These are phyloP conservation scores for Aphidoletes aphidimyza DNA, from an alignment of 2,888 invertebrate genomes.

Conservation along the genomic window DNA sequence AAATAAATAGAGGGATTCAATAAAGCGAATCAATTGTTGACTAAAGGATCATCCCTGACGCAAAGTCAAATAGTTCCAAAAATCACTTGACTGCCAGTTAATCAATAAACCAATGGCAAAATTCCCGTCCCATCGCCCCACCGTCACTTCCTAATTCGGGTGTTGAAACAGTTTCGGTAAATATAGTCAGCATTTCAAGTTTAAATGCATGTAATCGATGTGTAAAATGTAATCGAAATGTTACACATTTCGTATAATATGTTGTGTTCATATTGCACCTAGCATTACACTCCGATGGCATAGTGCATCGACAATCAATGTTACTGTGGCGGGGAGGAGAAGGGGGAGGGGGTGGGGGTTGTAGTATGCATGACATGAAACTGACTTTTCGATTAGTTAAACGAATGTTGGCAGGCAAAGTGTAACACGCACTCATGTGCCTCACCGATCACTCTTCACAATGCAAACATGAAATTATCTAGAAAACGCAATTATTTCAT, in stretches of 20 bases:
- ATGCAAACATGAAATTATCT: conserved; percentile 38
- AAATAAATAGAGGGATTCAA: conserved; percentile 6
- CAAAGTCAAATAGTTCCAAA: neutral
- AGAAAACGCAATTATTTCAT: conserved; percentile 33
- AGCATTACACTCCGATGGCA: no score
- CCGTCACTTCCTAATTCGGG: no score
- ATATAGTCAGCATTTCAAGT: conserved; percentile 29
- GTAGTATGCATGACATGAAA: conserved; percentile 24
- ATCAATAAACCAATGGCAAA: neutral
- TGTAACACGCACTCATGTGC: conserved; percentile 38
- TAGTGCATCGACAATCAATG: no score
- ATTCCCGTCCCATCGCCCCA: no score
- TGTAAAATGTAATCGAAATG: neutral
- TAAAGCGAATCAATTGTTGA: conserved; percentile 18
- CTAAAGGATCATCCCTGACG: neutral
- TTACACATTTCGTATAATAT: neutral
- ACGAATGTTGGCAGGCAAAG: conserved; percentile 22
- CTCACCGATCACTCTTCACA: neutral
- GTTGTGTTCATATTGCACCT: no score
- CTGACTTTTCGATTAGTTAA: conserved; percentile 49
- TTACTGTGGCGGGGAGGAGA: no score
- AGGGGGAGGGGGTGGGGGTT: no score
- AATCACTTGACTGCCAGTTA: neutral
- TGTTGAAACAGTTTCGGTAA: neutral
- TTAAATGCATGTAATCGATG: conserved; percentile 31